Base-by-base conservation (phyloP, 2,888 invertebrate genomes). In the Cosmia trapezina region DNA sequence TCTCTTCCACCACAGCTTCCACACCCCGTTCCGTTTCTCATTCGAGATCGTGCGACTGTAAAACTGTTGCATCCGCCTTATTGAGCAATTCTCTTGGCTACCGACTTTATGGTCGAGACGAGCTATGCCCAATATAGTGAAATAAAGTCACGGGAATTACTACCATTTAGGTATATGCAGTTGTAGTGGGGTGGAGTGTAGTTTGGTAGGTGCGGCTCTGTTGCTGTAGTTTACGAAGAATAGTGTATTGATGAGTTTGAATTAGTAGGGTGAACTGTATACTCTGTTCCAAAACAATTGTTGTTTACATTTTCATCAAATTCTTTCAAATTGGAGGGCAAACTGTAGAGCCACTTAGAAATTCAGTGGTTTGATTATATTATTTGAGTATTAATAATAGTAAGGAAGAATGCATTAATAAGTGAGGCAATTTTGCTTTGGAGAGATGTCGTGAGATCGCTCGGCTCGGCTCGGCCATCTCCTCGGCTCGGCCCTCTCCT, bases 61-160 rank as follows among this genome's bases (percentile, higher is more conserved):
- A 84, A 83, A 82, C 68, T 76, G 47, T 68, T 83, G 85, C 85
- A 85, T 69, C 66, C 76, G 72, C 59, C 85, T 83, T 83, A 83
- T 83, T 79, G 83, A 80, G 76, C 83, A 83, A 85, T 83, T 83
- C 76, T 73, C 72, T 61, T 76, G 80, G 73, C 79, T 79, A n/a
- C 66, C 62, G 49, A 72, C 68, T 85, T 85, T 83, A 83, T 80
- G 62, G 70, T 49, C 28, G 59, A 73, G 72, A 72, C 64, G 72
- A 51, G 69, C 45, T 43, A 70, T 68, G 59, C 63, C 61, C 68
- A 73, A 70, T 82, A 75, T 62, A 84, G 81, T 69, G 65, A 73
- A 75, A 84, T 84, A 82, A 82, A 83, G 79, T 72, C 73, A 68
- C 70, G 11, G 70, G 65, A 56, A 68, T 57, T 45, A 66, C 65